Conservation (phyloP, 2,888 invertebrate species). For the Stenotaenia linearis region DNA sequence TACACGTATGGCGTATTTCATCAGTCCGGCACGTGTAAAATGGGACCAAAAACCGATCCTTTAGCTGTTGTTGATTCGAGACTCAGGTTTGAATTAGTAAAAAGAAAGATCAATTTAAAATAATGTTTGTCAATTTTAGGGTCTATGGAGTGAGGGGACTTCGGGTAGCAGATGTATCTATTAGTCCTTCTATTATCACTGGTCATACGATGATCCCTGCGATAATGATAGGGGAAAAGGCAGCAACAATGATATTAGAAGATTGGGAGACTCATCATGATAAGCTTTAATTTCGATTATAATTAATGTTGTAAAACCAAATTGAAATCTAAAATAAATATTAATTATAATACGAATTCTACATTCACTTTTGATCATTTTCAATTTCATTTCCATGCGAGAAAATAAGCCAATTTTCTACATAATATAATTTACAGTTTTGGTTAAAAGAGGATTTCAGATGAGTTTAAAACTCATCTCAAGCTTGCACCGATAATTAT, state of each 20-base stretch:
- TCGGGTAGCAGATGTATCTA: not conserved
- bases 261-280: not conserved
- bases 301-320: no score
- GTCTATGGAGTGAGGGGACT: not conserved
- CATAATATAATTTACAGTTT: no score
- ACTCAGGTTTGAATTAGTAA: constrained; percentile 29
- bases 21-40: constrained; percentile 33
- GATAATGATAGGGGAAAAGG: constrained; percentile 38
- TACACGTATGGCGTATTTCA: constrained; percentile 29
- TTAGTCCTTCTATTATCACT: not conserved
- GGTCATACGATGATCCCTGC: constrained; percentile 36
- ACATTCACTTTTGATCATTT: no score
- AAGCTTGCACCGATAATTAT: no score
- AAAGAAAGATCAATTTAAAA: not conserved
- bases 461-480: no score
- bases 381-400: no score
- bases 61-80: constrained; percentile 33
- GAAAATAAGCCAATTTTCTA: no score
- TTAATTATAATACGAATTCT: no score
- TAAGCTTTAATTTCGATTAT: not conserved
- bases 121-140: not conserved
- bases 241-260: constrained; percentile 35
- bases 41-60: constrained; percentile 31
- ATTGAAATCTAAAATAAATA: no score
- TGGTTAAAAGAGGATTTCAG: no score